Percentiles rank a stretch among this genome's conserved stretches.
phyloP scores from a whole-genome alignment of 2,888 invertebrate species.

The Euplexia lucipara region DNA sequence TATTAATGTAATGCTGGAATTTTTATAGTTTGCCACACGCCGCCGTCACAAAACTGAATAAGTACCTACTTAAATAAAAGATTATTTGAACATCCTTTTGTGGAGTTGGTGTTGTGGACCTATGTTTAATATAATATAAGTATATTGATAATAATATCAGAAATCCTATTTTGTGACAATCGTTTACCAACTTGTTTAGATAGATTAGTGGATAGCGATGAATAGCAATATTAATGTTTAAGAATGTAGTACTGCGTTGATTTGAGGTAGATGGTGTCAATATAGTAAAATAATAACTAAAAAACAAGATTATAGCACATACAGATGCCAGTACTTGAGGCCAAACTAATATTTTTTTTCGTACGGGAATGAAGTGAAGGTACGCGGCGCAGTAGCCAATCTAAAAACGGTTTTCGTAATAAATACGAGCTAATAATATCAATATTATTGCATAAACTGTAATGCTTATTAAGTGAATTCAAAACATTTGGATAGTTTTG shows the following conservation, averaged over 20 bases:
- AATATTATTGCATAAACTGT: too few relatives aligned
- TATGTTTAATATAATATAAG: slow-evolving; percentile 64
- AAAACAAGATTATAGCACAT: neutral
- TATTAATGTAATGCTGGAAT: slow-evolving; percentile 50
- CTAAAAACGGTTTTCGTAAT: too few relatives aligned
- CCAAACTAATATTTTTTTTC: too few relatives aligned
- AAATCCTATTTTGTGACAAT: slow-evolving; percentile 82
- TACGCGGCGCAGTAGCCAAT: too few relatives aligned
- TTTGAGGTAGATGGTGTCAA: slow-evolving; percentile 28
- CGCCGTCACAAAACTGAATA: slow-evolving; percentile 23
- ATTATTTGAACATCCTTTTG: slow-evolving; percentile 25
- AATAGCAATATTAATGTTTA: slow-evolving; percentile 77
- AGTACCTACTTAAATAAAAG: neutral
- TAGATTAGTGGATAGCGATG: slow-evolving; percentile 62
- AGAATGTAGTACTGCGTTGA: slow-evolving; percentile 52
- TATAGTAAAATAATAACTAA: too few relatives aligned
- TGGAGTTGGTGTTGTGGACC: slow-evolving; percentile 60
- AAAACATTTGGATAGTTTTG: too few relatives aligned
- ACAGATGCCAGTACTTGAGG: too few relatives aligned
- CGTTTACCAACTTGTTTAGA: slow-evolving; percentile 73
- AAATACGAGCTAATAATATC: too few relatives aligned
- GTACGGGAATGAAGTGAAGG: too few relatives aligned
- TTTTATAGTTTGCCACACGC: slow-evolving; percentile 19
- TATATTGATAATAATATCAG: slow-evolving; percentile 65
- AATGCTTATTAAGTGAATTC: too few relatives aligned